Evolutionary conservation across 1,140 invertebrate genomes (phyloP).

Genomic region (Tribolium madens): DNA sequence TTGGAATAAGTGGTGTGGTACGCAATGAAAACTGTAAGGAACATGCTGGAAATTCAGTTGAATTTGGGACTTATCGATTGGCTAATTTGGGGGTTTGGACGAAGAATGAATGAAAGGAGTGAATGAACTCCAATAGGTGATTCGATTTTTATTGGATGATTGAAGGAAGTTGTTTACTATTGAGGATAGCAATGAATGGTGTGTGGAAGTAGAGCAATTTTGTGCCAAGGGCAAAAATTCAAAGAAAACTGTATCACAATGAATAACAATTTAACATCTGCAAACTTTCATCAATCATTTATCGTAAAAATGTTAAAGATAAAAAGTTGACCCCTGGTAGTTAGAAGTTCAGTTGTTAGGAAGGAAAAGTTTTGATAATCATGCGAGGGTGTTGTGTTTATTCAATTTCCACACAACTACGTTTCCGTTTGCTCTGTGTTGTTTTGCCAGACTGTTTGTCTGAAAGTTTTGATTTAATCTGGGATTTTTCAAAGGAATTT

Average conservation of each 20-base stretch:
- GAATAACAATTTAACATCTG: too few species aligned
- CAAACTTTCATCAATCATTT: neutral
- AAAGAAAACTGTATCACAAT: too few species aligned
- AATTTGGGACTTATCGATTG: neutral
- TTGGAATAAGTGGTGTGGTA: slow-evolving; percentile 24
- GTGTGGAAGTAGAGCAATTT: neutral
- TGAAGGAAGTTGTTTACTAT: neutral
- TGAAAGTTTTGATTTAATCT: neutral
- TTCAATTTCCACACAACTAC: neutral
- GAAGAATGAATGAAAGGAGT: neutral
- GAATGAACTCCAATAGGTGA: neutral
- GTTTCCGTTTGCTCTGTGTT: neutral
- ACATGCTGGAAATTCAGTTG: neutral
- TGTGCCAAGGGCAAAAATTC: neutral
- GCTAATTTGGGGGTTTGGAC: neutral
- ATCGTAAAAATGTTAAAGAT: too few species aligned
- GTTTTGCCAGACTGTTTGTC: neutral
- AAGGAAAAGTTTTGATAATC: neutral
- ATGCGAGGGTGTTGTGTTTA: neutral
- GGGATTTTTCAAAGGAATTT: neutral
- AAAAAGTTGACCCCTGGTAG: neutral
- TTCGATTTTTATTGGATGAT: neutral
- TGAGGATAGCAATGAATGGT: neutral
- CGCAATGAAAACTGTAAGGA: slow-evolving; percentile 4
- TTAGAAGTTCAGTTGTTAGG: neutral